These are phyloP conservation scores for Ciconia boyciana DNA, from an alignment of 2,113 vertebrate species.

Conservation along the genomic window DNA sequence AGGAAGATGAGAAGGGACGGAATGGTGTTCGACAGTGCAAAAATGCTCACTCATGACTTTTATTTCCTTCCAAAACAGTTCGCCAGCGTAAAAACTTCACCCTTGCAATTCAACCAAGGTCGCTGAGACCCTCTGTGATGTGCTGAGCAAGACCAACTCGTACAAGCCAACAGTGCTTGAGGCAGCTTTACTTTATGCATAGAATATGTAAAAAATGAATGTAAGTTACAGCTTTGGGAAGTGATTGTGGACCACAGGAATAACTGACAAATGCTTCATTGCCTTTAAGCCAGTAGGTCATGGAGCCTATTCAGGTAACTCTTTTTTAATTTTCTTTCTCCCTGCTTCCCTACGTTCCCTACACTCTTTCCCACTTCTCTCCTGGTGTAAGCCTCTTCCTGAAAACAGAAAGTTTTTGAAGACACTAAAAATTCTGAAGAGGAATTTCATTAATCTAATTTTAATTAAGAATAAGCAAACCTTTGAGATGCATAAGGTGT, in stretches of 20 bases:
- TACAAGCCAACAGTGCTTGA: background rate
- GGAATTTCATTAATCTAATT: background rate
- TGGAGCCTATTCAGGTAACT: background rate
- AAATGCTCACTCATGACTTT: background rate
- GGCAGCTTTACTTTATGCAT: background rate
- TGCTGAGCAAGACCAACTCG: background rate
- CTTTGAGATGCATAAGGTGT: background rate
- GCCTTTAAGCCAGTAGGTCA: background rate
- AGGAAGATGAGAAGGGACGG: background rate
- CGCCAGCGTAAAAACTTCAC: background rate
- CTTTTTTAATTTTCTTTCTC: background rate
- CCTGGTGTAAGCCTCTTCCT: background rate
- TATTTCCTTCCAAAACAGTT: background rate
- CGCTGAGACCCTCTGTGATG: background rate
- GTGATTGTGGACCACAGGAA: background rate
- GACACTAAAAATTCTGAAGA: background rate
- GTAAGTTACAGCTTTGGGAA: background rate
- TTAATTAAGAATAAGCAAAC: conserved; percentile 4
- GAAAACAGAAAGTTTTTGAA: background rate
- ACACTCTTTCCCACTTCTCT: background rate
- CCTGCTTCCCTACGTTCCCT: background rate
- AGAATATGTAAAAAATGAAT: background rate
- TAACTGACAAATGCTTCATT: background rate
- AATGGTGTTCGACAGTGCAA: background rate
- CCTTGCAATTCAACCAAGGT: background rate